Percentiles rank a stretch among this genome's conserved stretches.
These are phyloP conservation scores for Itoplectis maculator DNA, from an alignment of 2,888 invertebrate genomes.

Conservation along the genomic window DNA sequence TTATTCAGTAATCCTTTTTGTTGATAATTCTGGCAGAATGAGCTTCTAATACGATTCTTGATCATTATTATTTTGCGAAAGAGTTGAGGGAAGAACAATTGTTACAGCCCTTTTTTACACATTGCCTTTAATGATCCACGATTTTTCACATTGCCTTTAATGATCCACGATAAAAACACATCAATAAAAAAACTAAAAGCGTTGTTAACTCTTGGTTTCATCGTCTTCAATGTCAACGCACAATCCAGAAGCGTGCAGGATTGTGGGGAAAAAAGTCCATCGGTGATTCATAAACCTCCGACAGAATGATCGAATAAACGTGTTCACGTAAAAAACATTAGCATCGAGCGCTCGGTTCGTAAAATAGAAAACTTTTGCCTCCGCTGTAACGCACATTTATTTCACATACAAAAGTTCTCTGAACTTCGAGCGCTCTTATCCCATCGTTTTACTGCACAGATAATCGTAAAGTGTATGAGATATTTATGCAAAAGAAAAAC, in stretches of 20 bases:
- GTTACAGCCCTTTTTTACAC: background rate
- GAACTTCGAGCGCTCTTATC: background rate
- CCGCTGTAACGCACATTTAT: background rate
- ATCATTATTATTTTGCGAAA: background rate
- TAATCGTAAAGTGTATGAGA: background rate
- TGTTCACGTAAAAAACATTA: constrained; percentile 13
- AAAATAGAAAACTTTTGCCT: background rate
- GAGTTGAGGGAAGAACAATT: background rate
- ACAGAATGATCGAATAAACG: constrained; percentile 7
- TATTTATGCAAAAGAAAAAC: background rate
- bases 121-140: background rate
- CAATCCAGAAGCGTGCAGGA: background rate
- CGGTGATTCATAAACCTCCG: background rate
- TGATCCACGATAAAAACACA: background rate
- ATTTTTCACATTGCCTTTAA: background rate
- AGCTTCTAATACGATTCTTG: background rate
- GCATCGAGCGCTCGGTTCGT: constrained; percentile 1
- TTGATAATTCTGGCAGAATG: background rate
- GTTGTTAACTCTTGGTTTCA: background rate
- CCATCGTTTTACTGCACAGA: background rate
- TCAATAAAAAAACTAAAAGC: background rate
- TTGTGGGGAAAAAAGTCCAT: background rate
- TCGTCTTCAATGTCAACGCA: background rate
- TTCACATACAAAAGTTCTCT: background rate
- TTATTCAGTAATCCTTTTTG: no score